Conservation (phyloP, 2,888 invertebrate genomes). For the Habrosyne pyritoides region DNA sequence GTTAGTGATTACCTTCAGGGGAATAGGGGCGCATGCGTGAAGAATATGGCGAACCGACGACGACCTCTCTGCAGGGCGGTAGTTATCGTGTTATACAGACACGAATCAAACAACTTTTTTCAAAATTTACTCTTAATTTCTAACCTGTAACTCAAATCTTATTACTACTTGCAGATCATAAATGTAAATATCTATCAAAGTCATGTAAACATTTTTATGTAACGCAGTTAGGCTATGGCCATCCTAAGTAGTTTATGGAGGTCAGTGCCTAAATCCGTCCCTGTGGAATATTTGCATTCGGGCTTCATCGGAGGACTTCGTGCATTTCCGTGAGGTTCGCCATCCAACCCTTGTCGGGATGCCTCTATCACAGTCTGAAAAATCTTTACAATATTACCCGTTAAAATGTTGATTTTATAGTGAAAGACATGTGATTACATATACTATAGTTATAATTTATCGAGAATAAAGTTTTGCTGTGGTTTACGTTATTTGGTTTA, state of each 20-base stretch:
- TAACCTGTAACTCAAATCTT: not conserved
- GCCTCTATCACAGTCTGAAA: slow-evolving; percentile 66
- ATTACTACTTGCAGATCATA: not conserved
- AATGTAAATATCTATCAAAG: not conserved
- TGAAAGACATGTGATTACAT: slow-evolving; percentile 55
- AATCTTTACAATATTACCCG: slow-evolving; percentile 69
- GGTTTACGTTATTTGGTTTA: slow-evolving; percentile 49
- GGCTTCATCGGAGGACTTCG: slow-evolving; percentile 64
- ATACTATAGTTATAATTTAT: slow-evolving; percentile 34
- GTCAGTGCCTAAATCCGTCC: slow-evolving; percentile 45
- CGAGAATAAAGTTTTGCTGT: slow-evolving; percentile 39
- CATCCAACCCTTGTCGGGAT: slow-evolving; percentile 73
- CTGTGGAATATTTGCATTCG: slow-evolving; percentile 75
- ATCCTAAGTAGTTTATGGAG: slow-evolving; percentile 15
- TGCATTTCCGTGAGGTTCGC: slow-evolving; percentile 69
- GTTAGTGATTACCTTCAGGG: slow-evolving; percentile 70
- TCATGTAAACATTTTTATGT: not conserved
- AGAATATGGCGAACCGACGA: slow-evolving; percentile 69
- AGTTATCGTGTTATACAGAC: slow-evolving; percentile 46
- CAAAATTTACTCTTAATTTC: not conserved
- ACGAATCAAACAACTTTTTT: slow-evolving; percentile 34
- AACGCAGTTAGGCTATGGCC: not conserved
- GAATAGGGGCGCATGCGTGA: slow-evolving; percentile 72
- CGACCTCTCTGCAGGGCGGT: slow-evolving; percentile 71
- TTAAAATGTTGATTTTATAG: slow-evolving; percentile 52